These are phyloP conservation scores for Hoplias malabaricus DNA, from an alignment of 2,113 vertebrate genomes.

Conservation along the genomic window DNA sequence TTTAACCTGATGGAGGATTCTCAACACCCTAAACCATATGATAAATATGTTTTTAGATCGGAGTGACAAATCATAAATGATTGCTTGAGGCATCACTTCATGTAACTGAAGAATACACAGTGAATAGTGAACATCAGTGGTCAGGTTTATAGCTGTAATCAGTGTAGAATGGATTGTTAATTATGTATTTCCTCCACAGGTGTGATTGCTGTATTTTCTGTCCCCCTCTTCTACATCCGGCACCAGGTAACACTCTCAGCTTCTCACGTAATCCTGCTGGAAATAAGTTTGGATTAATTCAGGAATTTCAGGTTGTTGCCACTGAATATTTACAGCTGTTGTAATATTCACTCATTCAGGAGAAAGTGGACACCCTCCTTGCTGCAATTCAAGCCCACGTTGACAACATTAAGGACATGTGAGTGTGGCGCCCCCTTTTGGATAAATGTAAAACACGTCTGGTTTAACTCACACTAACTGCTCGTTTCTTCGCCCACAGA, in stretches of 20 bases:
- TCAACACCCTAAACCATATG: too few species aligned
- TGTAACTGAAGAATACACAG: too few species aligned
- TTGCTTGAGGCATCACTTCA: too few species aligned
- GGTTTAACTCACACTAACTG: too few species aligned
- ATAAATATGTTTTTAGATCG: too few species aligned
- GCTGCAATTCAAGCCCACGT: slow-evolving; percentile 73
- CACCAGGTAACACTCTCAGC: slow-evolving; percentile 76
- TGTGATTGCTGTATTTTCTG: slow-evolving; percentile 83
- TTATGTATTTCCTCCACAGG: slow-evolving; percentile 63
- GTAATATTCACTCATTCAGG: slow-evolving; percentile 64
- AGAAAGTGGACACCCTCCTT: slow-evolving; percentile 76
- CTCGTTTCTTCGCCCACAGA: slow-evolving; percentile 53
- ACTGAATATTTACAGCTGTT: neutral
- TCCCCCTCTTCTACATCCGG: slow-evolving; percentile 85
- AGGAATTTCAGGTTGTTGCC: neutral
- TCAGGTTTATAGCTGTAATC: too few species aligned
- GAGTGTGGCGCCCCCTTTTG: slow-evolving; percentile 65
- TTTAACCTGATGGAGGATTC: too few species aligned
- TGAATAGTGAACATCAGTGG: too few species aligned
- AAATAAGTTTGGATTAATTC: neutral
- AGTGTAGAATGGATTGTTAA: neutral
- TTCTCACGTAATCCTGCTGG: neutral
- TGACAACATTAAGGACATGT: slow-evolving; percentile 83
- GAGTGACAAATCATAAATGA: too few species aligned
- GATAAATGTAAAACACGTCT: neutral